phyloP scores from a whole-genome alignment of 2,888 invertebrate species.

The Morpho achilles region DNA sequence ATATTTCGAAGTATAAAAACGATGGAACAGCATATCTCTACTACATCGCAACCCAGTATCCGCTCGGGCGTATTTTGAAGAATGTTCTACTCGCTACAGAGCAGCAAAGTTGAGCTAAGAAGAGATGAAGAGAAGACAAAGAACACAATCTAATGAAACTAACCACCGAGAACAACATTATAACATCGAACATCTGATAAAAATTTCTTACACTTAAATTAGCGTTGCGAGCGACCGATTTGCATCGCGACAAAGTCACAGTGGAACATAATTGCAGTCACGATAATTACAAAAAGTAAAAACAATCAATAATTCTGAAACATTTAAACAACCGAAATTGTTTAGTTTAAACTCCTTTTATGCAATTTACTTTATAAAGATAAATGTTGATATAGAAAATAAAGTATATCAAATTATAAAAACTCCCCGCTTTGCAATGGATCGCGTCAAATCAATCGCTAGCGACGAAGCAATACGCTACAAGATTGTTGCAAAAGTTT shows the following conservation, averaged over 20 bases:
- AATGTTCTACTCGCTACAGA: constrained; percentile 28
- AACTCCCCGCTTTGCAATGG: constrained; percentile 13
- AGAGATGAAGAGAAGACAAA: constrained; percentile 20
- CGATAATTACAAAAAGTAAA: too few species aligned
- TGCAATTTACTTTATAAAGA: too few species aligned
- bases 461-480: constrained; percentile 8
- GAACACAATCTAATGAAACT: constrained; percentile 47
- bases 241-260: not conserved
- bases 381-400: too few species aligned
- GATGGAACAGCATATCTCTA: too few species aligned
- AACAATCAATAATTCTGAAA: too few species aligned
- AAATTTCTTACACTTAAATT: constrained; percentile 43
- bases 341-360: too few species aligned
- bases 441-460: constrained; percentile 3
- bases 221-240: constrained; percentile 13
- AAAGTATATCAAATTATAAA: not conserved
- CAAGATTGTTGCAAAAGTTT: constrained; percentile 57
- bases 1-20: too few species aligned
- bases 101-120: constrained; percentile 23
- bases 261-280: not conserved
- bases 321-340: too few species aligned
- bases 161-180: constrained; percentile 47
- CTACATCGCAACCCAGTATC: not conserved
- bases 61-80: constrained; percentile 7
- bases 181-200: constrained; percentile 60